Base-by-base conservation (phyloP, 2,113 vertebrate genomes). In the Neomonachus schauinslandi region DNA sequence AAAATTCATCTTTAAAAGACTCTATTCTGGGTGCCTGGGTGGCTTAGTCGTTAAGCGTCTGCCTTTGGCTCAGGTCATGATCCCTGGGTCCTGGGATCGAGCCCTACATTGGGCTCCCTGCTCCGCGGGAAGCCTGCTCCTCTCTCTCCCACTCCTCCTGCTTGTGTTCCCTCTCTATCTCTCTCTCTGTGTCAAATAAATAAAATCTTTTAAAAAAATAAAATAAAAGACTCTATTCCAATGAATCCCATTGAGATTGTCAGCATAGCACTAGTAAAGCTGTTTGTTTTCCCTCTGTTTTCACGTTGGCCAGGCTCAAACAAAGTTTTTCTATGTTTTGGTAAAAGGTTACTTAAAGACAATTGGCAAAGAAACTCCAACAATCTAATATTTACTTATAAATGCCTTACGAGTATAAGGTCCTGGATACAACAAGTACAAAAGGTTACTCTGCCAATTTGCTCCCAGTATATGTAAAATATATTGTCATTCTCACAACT, bases 371-470 rank as follows among this genome's bases (percentile, higher is more conserved):
- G 36, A 95, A 91, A 53, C 4, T 16, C 22, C 22, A 59, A 53
- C 5, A 49, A 76, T 46, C n/a, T 65, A 74, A 74, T 84, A 28
- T 28, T 95, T 84, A 61, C 14, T 1, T 74, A 67, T 13, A 89
- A 33, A 65, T 53, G 6, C 5, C 26, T 63, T 88, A 84, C 46
- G 57, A 79, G 10, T 65, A 1, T 59, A 88, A 53, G 7, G 1
- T 26, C 9, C 6, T 10, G 0, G 1, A 1, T 16, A 82, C 1
- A 53, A 74, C n/a, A 80, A 4, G 8, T 33, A 8, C n/a, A 15
- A 67, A 53, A 9, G 12, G 4, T 91, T 89, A 51, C 28, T n/a
- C 46, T 84, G 33, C 4, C 16, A 7, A n/a, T 86, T 72, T 65
- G 7, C 46, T 81, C 81, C 55, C 53, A 42, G 46, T 46, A 46